These are phyloP conservation scores for Felis chaus DNA, from an alignment of 2,113 vertebrate genomes.

Conservation along the genomic window DNA sequence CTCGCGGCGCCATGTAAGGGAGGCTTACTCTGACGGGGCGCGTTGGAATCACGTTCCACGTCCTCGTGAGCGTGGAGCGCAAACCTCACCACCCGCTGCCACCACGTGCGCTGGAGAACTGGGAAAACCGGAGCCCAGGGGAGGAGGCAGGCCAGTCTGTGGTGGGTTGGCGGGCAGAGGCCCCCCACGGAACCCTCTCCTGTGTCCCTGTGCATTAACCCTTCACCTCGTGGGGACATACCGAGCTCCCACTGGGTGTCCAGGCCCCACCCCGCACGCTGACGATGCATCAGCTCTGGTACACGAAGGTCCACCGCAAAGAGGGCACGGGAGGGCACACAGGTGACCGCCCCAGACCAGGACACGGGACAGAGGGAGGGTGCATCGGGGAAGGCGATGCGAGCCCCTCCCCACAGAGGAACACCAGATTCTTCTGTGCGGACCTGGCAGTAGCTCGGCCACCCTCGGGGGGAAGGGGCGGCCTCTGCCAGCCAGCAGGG, in stretches of 20 bases:
- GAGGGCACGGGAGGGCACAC: rapidly evolving
- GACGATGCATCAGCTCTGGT: rapidly evolving
- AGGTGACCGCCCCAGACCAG: rapidly evolving
- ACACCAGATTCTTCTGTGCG: rapidly evolving
- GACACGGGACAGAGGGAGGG: rapidly evolving
- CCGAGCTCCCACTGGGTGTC: rapidly evolving
- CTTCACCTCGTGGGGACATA: rapidly evolving
- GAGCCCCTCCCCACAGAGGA: rapidly evolving
- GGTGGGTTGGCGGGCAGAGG: rapidly evolving
- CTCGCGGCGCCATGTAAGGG: rapidly evolving
- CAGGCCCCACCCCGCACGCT: not conserved
- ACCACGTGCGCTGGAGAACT: rapidly evolving
- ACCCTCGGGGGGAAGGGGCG: rapidly evolving
- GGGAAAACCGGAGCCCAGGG: not conserved
- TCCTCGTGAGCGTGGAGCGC: rapidly evolving
- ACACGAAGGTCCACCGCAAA: not conserved
- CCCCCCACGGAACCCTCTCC: rapidly evolving
- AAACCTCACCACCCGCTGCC: rapidly evolving
- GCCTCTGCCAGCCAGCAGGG: rapidly evolving
- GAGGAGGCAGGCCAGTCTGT: rapidly evolving
- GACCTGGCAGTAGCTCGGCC: rapidly evolving
- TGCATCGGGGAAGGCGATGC: rapidly evolving
- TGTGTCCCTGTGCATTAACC: rapidly evolving
- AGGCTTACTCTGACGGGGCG: rapidly evolving
- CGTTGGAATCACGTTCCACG: rapidly evolving